Conservation (phyloP, 1,140 invertebrate genomes). For the Yoshiicerus persimilis region DNA sequence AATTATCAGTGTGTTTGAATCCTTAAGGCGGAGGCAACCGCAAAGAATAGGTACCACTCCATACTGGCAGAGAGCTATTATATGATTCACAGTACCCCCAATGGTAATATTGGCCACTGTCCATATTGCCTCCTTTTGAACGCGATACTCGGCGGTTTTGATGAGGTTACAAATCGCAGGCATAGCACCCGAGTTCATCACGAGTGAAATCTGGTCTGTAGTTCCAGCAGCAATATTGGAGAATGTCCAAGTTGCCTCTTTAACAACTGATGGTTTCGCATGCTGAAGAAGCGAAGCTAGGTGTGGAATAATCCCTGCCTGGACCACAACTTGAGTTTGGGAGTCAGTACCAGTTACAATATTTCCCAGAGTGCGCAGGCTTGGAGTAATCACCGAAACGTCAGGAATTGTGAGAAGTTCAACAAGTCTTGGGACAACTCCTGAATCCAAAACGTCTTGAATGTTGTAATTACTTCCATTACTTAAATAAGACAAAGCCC, state of each 20-base stretch:
- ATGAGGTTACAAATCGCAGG: conserved; percentile 69
- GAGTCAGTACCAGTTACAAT: conserved; percentile 80
- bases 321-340: conserved; percentile 87
- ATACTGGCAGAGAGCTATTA: conserved; percentile 63
- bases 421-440: conserved; percentile 75
- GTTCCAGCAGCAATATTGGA: conserved; percentile 82
- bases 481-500: conserved; percentile 94
- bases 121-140: conserved; percentile 80
- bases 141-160: conserved; percentile 66
- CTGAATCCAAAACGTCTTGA: conserved; percentile 61
- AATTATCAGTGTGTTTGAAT: conserved; percentile 63
- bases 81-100: conserved; percentile 69
- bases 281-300: conserved; percentile 74
- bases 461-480: conserved; percentile 92
- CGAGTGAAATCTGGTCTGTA: conserved; percentile 69
- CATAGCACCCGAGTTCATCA: conserved; percentile 71
- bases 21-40: conserved; percentile 59
- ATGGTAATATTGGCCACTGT: conserved; percentile 78
- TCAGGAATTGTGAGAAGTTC: conserved; percentile 71
- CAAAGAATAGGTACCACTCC: conserved; percentile 61
- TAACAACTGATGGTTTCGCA: conserved; percentile 72
- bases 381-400: conserved; percentile 80
- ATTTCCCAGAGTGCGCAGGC: conserved; percentile 82
- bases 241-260: conserved; percentile 82
- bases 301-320: conserved; percentile 72